These are phyloP conservation scores for Eristalis pertinax DNA, from an alignment of 2,888 invertebrate genomes.

Conservation along the genomic window DNA sequence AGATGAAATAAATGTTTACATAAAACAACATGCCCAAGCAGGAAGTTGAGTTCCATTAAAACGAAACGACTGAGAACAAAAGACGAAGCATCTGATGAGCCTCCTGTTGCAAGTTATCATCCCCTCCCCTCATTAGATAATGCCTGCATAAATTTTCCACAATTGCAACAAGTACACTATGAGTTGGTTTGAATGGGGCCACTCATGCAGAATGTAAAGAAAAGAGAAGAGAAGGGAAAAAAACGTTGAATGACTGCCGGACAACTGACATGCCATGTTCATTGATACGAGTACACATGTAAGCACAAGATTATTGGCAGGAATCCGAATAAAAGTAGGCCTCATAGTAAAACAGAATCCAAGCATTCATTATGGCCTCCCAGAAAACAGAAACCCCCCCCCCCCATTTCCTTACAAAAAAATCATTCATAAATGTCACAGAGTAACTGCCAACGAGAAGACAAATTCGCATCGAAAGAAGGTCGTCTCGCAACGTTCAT, in stretches of 20 bases:
- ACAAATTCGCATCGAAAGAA: not conserved
- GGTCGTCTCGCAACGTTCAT: slow-evolving; percentile 17
- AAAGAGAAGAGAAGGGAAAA: too few species aligned
- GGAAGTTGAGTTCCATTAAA: not conserved
- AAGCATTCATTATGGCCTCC: not conserved
- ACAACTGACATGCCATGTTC: not conserved
- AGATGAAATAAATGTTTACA: too few species aligned
- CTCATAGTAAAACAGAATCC: not conserved
- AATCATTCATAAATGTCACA: not conserved
- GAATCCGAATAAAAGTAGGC: not conserved
- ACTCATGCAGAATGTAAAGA: not conserved
- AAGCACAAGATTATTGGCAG: not conserved
- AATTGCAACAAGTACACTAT: slow-evolving; percentile 4
- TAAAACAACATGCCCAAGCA: not conserved
- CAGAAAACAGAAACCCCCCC: too few species aligned
- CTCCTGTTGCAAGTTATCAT: not conserved
- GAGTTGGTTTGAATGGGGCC: not conserved
- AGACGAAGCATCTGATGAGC: slow-evolving; percentile 12
- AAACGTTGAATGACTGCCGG: not conserved
- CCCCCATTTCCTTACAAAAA: not conserved
- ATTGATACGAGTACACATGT: not conserved
- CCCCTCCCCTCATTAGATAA: not conserved
- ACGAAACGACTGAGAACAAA: not conserved
- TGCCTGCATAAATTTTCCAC: not conserved
- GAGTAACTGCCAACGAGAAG: not conserved